A percentile compares a stretch with the other conserved stretches of the same genome.
phyloP scores from a whole-genome alignment of 2,113 vertebrate genomes.

The Epinephelus cyanopodus region DNA sequence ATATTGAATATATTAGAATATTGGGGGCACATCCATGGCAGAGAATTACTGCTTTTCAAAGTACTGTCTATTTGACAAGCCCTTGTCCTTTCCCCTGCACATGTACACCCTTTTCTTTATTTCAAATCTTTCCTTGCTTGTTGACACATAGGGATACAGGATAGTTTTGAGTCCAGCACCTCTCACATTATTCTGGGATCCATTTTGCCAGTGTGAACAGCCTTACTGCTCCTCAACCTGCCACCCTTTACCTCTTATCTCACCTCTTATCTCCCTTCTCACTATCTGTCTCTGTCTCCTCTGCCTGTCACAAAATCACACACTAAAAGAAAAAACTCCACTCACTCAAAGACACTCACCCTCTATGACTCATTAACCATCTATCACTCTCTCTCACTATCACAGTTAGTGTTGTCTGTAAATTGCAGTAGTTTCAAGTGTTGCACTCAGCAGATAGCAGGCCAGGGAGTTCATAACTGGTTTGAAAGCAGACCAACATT shows the following conservation, averaged over 20 bases:
- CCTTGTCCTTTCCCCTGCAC: not conserved
- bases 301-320: slow-evolving; percentile 27
- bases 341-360: not conserved
- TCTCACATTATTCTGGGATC: slow-evolving; percentile 17
- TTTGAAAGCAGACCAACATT: not conserved
- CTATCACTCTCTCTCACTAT: slow-evolving; percentile 17
- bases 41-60: not conserved
- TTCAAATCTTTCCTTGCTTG: slow-evolving; percentile 10
- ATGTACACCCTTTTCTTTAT: not conserved
- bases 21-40: not conserved
- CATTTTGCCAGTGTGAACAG: slow-evolving; percentile 33
- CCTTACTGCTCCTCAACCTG: slow-evolving; percentile 32
- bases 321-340: not conserved
- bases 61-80: not conserved
- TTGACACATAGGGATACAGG: not conserved
- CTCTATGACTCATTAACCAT: slow-evolving; percentile 45
- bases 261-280: slow-evolving; percentile 11
- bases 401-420: not conserved
- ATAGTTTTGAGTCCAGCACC: slow-evolving; percentile 18
- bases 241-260: slow-evolving; percentile 26
- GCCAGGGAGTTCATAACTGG: not conserved
- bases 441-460: not conserved
- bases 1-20: not conserved
- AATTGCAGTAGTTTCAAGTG: not conserved
- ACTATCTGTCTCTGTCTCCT: slow-evolving; percentile 17